Evolutionary conservation across 2,113 vertebrate species (phyloP), one percentile per base, ranked within the genome.

Genomic region (Pterocles orientalis): DNA sequence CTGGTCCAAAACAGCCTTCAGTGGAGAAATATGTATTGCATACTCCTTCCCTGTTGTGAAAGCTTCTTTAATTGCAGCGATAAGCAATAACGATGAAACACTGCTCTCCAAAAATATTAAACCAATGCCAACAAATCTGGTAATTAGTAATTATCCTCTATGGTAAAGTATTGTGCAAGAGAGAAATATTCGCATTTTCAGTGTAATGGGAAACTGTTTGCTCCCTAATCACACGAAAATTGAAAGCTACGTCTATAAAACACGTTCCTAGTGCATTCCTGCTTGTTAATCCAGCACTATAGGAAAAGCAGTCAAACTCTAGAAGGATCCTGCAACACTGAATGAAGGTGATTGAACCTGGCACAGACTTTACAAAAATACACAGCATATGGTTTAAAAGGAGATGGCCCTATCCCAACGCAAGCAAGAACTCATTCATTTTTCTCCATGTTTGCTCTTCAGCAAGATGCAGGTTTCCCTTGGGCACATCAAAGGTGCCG

Each of bases 341-440:
- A 92, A 88, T 86, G 95, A 92, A 94, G 91, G 95, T 87, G 94
- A 94, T 10, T 94, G 92, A 97, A 93, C 94, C 95, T 91, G 94
- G 94, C 94, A 88, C 43, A 34, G 86, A 43, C 78, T 81, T 90
- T 54, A 94, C 77, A 94, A 94, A 96, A 96, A 94, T 69, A 92
- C 88, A 93, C 82, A 95, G 90, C 96, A 94, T 92, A 94, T 89
- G 92, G 86, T 80, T 94, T 73, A 91, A 95, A 96, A 69, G 88
- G 83, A 95, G 95, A 89, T 92, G 96, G 94, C 95, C 96, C 86
- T 2, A 70, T 25, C 92, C 94, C 96, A 96, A 84, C 0, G 41
- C 86, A 91, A 95, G 90, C 96, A 94, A 94, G 83, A 93, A 76
- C 73, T 92, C 96, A 95, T 95, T 97, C 94, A 95, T 93, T 96